phyloP scores from a whole-genome alignment of 2,113 vertebrate genomes.

The Dendropsophus ebraccatus region DNA sequence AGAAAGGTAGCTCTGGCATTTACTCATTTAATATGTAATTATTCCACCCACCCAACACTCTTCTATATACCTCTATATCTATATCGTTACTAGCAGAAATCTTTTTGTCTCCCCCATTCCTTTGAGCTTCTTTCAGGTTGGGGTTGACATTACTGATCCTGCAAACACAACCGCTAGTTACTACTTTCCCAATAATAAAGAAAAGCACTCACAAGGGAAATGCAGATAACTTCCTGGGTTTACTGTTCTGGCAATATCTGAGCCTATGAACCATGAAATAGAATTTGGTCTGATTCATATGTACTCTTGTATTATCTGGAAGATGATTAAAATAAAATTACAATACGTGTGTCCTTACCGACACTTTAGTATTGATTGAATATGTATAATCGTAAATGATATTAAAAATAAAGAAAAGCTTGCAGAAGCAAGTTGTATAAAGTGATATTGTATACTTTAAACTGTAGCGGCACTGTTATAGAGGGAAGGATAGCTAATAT shows the following conservation, averaged over 20 bases:
- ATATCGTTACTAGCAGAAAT: not conserved
- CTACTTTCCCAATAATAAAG: slow-evolving; percentile 38
- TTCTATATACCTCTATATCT: too few species aligned
- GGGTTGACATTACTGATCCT: not conserved
- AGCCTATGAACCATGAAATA: slow-evolving; percentile 67
- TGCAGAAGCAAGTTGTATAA: not conserved
- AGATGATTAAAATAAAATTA: slow-evolving; percentile 61
- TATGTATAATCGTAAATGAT: slow-evolving; percentile 53
- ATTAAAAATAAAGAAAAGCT: not conserved
- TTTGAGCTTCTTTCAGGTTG: not conserved
- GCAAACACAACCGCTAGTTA: slow-evolving; percentile 15
- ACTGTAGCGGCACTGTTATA: not conserved
- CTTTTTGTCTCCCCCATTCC: not conserved
- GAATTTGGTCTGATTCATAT: slow-evolving; percentile 63
- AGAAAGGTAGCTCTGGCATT: too few species aligned
- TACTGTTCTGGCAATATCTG: slow-evolving; percentile 60
- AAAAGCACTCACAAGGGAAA: slow-evolving; percentile 44
- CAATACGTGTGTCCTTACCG: slow-evolving; percentile 58
- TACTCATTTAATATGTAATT: too few species aligned
- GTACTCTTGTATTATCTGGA: slow-evolving; percentile 61
- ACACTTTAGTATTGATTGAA: slow-evolving; percentile 61
- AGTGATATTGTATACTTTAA: not conserved
- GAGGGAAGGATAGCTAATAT: not conserved
- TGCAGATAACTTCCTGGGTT: slow-evolving; percentile 59
- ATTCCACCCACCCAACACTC: too few species aligned